A percentile compares a stretch with the other conserved stretches of the same genome.
Evolutionary conservation across 2,113 vertebrate genomes (phyloP).

Genomic region (Cottus gobio): DNA sequence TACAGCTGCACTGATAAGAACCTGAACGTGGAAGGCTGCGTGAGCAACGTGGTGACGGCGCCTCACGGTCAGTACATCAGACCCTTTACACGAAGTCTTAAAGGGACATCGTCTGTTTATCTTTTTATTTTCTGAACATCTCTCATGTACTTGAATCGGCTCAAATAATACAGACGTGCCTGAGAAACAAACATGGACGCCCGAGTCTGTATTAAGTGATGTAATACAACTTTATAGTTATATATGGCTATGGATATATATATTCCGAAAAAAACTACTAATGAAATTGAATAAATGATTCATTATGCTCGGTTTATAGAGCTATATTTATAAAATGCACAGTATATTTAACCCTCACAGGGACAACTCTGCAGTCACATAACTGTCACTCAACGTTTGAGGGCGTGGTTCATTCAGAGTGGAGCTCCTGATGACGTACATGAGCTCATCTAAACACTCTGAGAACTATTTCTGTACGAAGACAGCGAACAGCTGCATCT

Average conservation of each 20-base stretch:
- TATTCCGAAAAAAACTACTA: neutral
- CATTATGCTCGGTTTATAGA: neutral
- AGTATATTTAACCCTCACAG: neutral
- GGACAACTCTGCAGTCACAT: neutral
- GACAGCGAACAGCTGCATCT: neutral
- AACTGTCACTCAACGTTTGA: neutral
- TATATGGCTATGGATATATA: neutral
- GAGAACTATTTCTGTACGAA: neutral
- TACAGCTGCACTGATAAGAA: conserved; percentile 82
- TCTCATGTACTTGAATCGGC: neutral
- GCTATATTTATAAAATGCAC: neutral
- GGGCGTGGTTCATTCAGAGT: neutral
- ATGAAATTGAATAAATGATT: too few species aligned
- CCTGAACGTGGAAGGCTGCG: conserved; percentile 73
- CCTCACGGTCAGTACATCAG: conserved; percentile 78
- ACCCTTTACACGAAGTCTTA: neutral
- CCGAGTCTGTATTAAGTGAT: neutral
- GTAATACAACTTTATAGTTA: neutral
- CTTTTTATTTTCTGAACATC: neutral
- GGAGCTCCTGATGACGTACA: neutral
- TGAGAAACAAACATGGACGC: neutral
- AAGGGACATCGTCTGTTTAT: neutral
- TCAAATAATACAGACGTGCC: neutral
- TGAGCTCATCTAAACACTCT: too few species aligned
- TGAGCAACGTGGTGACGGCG: conserved; percentile 82